Evolutionary conservation across 2,113 vertebrate genomes (phyloP).

Genomic region (Ictidomys tridecemlineatus): DNA sequence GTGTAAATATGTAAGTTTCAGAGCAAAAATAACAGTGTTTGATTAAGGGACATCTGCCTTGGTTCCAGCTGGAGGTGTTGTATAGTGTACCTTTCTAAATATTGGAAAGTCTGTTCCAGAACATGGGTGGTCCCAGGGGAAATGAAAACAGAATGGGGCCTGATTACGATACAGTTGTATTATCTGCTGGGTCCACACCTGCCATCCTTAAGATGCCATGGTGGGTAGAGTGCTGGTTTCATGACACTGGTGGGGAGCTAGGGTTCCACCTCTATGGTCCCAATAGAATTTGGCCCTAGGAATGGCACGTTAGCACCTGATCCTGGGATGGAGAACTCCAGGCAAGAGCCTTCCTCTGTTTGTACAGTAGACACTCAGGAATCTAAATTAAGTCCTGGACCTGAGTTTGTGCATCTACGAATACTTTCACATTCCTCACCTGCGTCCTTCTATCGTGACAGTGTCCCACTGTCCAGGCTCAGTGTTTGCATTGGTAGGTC

Average conservation of each 20-base stretch:
- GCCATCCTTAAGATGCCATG: not conserved
- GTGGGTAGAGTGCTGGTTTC: not conserved
- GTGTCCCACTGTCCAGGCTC: not conserved
- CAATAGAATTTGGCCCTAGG: not conserved
- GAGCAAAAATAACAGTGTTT: not conserved
- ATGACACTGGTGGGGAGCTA: not conserved
- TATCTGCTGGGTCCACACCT: not conserved
- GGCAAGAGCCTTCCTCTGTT: not conserved
- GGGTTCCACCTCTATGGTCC: no score
- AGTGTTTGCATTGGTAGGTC: not conserved
- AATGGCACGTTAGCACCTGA: no score
- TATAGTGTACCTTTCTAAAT: not conserved
- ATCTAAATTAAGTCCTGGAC: not conserved
- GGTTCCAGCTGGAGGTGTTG: not conserved
- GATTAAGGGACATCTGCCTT: not conserved
- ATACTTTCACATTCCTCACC: not conserved
- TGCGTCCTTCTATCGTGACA: rapidly evolving
- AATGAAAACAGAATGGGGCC: not conserved
- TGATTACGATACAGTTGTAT: not conserved
- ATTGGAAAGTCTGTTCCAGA: not conserved
- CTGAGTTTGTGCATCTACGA: not conserved
- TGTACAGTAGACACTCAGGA: not conserved
- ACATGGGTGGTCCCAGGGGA: no score
- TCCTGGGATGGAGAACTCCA: not conserved
- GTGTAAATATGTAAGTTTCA: not conserved